Conservation (phyloP, 2,113 vertebrate species). For the Etia nguti region DNA sequence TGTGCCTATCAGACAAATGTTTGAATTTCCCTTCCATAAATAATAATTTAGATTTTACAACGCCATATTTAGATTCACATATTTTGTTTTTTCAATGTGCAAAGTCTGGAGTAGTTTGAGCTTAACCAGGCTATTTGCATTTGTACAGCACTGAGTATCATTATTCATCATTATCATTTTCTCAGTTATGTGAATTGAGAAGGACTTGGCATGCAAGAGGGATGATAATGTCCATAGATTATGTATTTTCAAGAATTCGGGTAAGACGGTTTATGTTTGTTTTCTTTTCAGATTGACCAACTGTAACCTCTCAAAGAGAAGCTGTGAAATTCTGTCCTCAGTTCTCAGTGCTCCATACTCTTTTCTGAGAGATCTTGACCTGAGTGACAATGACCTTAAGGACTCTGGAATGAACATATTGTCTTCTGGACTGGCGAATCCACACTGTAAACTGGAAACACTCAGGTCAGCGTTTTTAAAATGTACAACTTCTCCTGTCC, state of each 20-base stretch:
- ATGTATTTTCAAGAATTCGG: background rate
- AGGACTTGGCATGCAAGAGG: background rate
- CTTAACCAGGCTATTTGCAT: background rate
- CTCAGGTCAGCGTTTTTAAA: background rate
- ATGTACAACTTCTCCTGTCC: background rate
- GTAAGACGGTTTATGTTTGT: background rate
- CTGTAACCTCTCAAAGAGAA: background rate
- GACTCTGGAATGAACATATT: background rate
- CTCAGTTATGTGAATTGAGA: background rate
- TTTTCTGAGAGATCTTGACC: background rate
- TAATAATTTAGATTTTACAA: background rate
- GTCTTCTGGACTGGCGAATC: background rate
- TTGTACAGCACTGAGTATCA: background rate
- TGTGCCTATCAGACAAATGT: background rate
- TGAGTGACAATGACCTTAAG: background rate
- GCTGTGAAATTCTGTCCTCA: background rate
- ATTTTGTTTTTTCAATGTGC: background rate
- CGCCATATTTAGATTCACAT: background rate
- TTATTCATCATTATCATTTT: background rate
- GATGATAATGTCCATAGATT: background rate
- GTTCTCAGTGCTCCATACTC: background rate
- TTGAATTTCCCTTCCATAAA: background rate
- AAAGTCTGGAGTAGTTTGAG: background rate
- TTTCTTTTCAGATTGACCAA: background rate
- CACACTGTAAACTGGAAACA: background rate